Evolutionary conservation across 2,113 vertebrate species (phyloP), one percentile per base, ranked within the genome.

Genomic region (Panthera uncia): DNA sequence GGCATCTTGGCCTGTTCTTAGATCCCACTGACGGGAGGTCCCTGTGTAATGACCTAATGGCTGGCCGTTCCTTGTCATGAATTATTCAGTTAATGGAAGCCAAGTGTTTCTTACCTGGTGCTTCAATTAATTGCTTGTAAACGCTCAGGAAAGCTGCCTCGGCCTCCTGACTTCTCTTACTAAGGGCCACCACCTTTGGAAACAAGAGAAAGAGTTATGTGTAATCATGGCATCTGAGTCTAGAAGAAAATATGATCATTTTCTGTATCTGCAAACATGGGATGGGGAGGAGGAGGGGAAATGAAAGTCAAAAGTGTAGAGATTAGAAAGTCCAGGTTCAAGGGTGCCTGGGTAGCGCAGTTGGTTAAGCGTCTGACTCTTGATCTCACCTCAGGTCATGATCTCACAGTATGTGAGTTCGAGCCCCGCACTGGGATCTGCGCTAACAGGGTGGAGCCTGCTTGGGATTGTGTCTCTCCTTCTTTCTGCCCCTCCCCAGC

Each of bases 121-220:
- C 99, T 99, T 99, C 98, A 96, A 99, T 99, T 98, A 99, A 99
- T 96, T 99, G 99, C 99, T 99, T 99, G 99, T 99, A 99, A 99
- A 99, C 99, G 97, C 99, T 99, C 98, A 99, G 99, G 99, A 99
- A 99, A 50, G 99, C 99, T 45, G 99, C 99, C 98, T 99, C 99
- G 25, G 99, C 99, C 99, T 99, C 99, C 98, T 99, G 99, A 99
- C 99, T 99, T 97, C 99, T 99, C 98, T 99, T 99, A 98, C 99
- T 99, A 98, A 99, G 99, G 97, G 99, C 99, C 98, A 99, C 99
- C 99, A 99, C 99, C 99, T 99, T 99, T 41, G 19, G 95, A 96
- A 96, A 97, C 16, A 97, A 96, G 94, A 98, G 96, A 97, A 48
- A 98, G 91, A 38, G 87, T 97, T 95, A 96, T 0, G 0, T 16